A percentile compares a stretch with the other conserved stretches of the same genome.
phyloP scores from a whole-genome alignment of 2,888 invertebrate genomes.

The Coelinius sp. region DNA sequence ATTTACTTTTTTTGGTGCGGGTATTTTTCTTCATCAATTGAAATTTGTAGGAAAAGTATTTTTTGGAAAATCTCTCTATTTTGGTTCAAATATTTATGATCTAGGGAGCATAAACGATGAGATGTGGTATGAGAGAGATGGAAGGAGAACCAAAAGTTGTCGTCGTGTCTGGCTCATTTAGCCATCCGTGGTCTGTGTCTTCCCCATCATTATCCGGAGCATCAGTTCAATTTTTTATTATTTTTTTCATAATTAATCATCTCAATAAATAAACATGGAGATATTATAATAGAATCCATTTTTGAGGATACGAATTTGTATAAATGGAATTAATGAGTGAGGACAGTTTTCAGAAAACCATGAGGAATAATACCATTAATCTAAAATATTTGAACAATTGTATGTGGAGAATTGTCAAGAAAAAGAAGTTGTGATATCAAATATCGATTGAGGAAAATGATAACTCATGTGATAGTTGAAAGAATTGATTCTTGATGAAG shows the following conservation, averaged over 20 bases:
- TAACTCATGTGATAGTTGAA: background rate
- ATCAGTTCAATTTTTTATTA: background rate
- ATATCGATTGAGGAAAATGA: no score
- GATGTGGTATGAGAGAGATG: background rate
- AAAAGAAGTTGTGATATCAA: no score
- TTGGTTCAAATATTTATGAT: conserved; percentile 57
- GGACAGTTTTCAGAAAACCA: background rate
- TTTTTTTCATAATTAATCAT: background rate
- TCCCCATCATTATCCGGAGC: conserved; percentile 29
- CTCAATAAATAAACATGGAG: background rate
- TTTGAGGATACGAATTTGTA: background rate
- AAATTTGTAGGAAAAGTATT: conserved; percentile 47
- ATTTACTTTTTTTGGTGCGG: background rate
- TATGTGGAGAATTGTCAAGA: no score
- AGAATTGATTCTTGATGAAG: background rate
- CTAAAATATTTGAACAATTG: background rate
- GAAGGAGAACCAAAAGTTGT: background rate
- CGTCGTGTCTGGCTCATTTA: conserved; percentile 56
- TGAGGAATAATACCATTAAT: no score
- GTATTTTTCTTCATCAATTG: background rate
- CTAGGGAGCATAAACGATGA: conserved; percentile 40
- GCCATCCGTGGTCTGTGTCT: conserved; percentile 51
- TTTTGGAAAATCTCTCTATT: conserved; percentile 57
- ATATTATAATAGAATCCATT: background rate
- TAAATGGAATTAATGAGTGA: background rate